phyloP scores from a whole-genome alignment of 2,888 invertebrate species.

The Spicauda simplicius region DNA sequence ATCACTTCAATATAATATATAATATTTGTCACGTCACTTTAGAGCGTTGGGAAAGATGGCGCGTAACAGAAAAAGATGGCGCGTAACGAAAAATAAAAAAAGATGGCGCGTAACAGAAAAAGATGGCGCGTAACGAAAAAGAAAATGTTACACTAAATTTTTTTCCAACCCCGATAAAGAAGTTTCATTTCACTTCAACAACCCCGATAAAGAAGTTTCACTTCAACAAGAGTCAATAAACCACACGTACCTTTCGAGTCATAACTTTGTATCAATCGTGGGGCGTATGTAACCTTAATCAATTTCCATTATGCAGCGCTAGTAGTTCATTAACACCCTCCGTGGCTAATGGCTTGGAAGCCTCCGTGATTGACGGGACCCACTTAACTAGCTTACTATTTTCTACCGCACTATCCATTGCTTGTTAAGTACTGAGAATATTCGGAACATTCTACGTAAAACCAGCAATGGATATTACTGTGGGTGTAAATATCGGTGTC shows the following conservation, averaged over 20 bases:
- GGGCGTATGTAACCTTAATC: neutral
- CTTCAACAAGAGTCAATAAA: no score
- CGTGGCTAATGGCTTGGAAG: constrained; percentile 11
- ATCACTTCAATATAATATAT: no score
- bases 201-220: no score
- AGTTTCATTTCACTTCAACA: no score
- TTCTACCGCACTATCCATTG: neutral
- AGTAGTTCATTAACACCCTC: constrained; percentile 16
- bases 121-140: no score
- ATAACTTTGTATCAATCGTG: neutral
- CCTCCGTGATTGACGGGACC: constrained; percentile 6
- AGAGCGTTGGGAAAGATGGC: no score
- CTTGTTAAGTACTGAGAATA: neutral
- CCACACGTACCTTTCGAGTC: neutral
- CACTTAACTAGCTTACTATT: neutral
- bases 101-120: no score
- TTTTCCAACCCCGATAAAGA: no score
- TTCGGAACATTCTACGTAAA: neutral
- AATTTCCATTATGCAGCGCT: constrained; percentile 10
- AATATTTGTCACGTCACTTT: no score
- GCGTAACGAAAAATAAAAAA: no score
- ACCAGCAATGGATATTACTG: neutral
- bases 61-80: no score
- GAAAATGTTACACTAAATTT: no score
- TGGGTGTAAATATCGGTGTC: neutral